Evolutionary conservation across 2,797 vertebrate genomes (phyloP).

Genomic region (Pseudomugil tenellus): DNA sequence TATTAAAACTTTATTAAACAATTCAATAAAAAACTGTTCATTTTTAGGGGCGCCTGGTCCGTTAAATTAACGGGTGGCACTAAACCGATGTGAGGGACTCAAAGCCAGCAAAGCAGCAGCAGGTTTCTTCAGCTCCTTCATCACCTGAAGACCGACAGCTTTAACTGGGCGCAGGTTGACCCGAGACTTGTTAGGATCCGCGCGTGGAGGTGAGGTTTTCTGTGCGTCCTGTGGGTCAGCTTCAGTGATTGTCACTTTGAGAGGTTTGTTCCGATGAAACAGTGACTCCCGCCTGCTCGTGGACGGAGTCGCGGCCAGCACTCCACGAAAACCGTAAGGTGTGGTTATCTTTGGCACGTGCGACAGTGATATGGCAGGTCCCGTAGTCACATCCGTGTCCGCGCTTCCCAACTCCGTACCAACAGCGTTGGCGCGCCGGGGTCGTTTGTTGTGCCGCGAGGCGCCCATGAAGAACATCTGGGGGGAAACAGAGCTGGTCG

Average conservation of each 20-base stretch:
- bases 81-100: slow-evolving; percentile 38
- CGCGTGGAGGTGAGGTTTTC: not conserved
- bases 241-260: not conserved
- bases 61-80: not conserved
- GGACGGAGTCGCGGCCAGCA: slow-evolving; percentile 70
- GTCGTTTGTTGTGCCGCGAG: not conserved
- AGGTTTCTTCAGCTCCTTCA: slow-evolving; percentile 59
- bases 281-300: slow-evolving; percentile 75
- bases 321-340: slow-evolving; percentile 72
- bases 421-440: not conserved
- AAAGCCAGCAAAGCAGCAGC: slow-evolving; percentile 44
- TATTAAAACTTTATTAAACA: too few relatives aligned
- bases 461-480: not conserved
- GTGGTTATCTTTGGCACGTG: slow-evolving; percentile 75
- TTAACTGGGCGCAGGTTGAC: slow-evolving; percentile 17
- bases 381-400: slow-evolving; percentile 55
- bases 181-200: not conserved
- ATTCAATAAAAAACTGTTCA: not conserved
- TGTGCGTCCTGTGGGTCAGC: not conserved
- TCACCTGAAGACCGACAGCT: slow-evolving; percentile 38
- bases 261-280: slow-evolving; percentile 61
- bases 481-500: not conserved
- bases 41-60: not conserved
- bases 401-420: not conserved
- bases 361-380: slow-evolving; percentile 73